Percentiles rank a stretch among this genome's conserved stretches.
Evolutionary conservation across 2,888 invertebrate species (phyloP).

Genomic region (Agrochola litura): DNA sequence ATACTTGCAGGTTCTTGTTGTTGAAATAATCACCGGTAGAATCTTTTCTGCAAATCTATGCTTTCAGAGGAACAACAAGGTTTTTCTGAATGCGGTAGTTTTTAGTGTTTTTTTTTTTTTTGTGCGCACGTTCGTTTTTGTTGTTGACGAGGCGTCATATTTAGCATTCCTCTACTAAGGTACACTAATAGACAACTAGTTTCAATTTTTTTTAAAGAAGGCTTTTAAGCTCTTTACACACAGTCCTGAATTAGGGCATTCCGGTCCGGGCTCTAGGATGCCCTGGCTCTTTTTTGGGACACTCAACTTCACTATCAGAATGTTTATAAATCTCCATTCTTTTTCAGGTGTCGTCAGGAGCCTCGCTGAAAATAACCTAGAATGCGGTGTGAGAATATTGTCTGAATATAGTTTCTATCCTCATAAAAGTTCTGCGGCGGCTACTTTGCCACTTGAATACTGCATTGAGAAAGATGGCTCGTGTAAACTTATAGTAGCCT

Average conservation of each 20-base stretch:
- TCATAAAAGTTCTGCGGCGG: slow-evolving; percentile 66
- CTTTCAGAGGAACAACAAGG: background rate
- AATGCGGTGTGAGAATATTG: slow-evolving; percentile 81
- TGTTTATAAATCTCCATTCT: background rate
- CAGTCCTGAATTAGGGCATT: background rate
- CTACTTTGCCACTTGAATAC: slow-evolving; percentile 80
- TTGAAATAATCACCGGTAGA: background rate
- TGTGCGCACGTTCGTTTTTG: background rate
- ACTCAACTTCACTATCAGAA: background rate
- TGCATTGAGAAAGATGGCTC: slow-evolving; percentile 80
- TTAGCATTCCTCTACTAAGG: background rate
- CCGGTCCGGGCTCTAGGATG: background rate
- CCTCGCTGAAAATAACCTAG: slow-evolving; percentile 75
- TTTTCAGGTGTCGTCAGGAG: slow-evolving; percentile 79
- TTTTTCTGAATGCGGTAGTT: background rate
- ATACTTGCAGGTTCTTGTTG: background rate
- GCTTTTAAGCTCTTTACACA: background rate
- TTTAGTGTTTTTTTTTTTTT: background rate
- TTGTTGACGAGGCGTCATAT: background rate
- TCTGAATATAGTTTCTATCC: slow-evolving; percentile 85
- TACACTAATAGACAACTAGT: background rate
- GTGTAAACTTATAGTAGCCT: slow-evolving; percentile 83
- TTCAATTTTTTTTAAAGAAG: no score
- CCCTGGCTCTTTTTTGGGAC: background rate
- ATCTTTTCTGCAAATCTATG: background rate